Conservation (phyloP, 2,113 vertebrate genomes). For the Eublepharis macularius region DNA sequence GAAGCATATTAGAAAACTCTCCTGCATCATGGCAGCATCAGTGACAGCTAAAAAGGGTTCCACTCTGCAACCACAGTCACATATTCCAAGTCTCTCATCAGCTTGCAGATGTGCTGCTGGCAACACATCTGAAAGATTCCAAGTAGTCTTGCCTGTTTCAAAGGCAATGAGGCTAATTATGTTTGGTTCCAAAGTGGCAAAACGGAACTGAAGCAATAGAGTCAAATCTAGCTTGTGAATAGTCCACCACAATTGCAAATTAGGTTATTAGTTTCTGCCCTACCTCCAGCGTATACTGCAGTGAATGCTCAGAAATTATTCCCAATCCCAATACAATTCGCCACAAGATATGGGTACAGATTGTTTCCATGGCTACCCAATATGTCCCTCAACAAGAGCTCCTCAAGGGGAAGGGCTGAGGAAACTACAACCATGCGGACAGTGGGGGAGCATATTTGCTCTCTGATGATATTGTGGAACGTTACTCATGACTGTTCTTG, state of each 20-base stretch:
- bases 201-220: neutral
- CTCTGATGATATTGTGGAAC: too few species aligned
- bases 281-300: neutral
- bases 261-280: neutral
- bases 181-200: neutral
- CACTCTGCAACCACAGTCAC: neutral
- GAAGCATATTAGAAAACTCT: constrained; percentile 22
- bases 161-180: constrained; percentile 2
- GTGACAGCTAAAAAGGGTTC: neutral
- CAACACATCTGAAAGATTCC: neutral
- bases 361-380: too few species aligned
- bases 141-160: neutral
- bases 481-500: too few species aligned
- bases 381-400: too few species aligned
- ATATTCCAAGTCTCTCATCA: neutral
- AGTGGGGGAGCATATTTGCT: too few species aligned
- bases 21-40: constrained; percentile 16
- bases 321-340: too few species aligned
- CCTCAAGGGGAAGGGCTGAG: too few species aligned
- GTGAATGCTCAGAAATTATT: neutral
- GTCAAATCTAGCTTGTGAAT: constrained; percentile 12
- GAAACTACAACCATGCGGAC: too few species aligned
- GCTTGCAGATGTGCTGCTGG: constrained; percentile 3
- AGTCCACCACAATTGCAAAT: neutral
- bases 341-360: too few species aligned